Percentiles rank a stretch among this genome's conserved stretches.
Evolutionary conservation across 2,888 invertebrate genomes (phyloP).

Genomic region (Caenorhabditis sinica): DNA sequence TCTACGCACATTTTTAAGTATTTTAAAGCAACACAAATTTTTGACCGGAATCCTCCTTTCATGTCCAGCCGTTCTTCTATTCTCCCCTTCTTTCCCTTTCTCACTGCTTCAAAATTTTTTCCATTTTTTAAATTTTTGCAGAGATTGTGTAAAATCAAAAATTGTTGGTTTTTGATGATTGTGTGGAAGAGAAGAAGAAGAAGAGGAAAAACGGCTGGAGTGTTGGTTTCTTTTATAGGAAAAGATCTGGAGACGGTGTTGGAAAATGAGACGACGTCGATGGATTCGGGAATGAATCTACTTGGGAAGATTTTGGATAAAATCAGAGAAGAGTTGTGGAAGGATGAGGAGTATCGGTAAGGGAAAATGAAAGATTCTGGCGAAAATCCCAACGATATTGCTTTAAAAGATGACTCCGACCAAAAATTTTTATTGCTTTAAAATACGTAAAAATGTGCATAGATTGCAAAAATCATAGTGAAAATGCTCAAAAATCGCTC

Average conservation of each 20-base stretch:
- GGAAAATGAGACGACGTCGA: not conserved
- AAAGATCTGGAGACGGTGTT: conserved; percentile 24
- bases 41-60: too few species aligned
- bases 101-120: not conserved
- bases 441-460: not conserved
- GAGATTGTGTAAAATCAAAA: not conserved
- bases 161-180: conserved; percentile 2
- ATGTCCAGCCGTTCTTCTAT: not conserved
- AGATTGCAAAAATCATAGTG: too few species aligned
- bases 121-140: conserved; percentile 2
- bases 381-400: too few species aligned
- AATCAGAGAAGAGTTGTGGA: conserved; percentile 55
- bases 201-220: not conserved
- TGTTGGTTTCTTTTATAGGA: conserved; percentile 21
- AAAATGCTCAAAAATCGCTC: too few species aligned
- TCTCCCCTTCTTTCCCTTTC: not conserved
- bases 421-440: too few species aligned
- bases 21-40: too few species aligned
- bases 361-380: not conserved
- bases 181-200: not conserved
- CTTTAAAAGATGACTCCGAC: not conserved
- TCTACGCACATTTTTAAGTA: too few species aligned
- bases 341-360: conserved; percentile 29
- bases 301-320: conserved; percentile 54
- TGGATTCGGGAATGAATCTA: conserved; percentile 34